Conservation (phyloP, 1,140 invertebrate species). For the Eumaeus atala region DNA sequence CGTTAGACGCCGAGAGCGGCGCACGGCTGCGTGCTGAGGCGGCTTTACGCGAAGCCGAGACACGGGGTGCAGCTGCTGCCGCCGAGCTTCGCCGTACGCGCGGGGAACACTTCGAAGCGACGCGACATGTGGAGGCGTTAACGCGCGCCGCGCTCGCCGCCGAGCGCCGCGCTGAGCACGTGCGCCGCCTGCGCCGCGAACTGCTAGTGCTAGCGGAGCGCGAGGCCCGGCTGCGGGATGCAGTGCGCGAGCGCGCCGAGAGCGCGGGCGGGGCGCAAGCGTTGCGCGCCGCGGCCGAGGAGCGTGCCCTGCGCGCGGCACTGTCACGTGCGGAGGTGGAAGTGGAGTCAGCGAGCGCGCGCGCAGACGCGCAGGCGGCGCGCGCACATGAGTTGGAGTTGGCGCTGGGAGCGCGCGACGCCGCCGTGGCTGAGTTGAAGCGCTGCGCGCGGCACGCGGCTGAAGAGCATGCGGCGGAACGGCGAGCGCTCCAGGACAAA, state of each 20-base stretch:
- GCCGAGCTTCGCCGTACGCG: conserved; percentile 49
- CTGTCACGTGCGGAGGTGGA: conserved; percentile 68
- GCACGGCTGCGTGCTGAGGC: conserved; percentile 70
- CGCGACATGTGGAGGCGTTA: conserved; percentile 73
- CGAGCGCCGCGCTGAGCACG: conserved; percentile 70
- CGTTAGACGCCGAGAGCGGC: conserved; percentile 67
- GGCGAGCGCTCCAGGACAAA: conserved; percentile 81
- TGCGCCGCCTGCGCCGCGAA: conserved; percentile 72
- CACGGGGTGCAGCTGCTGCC: conserved; percentile 52
- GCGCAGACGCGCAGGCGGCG: conserved; percentile 70
- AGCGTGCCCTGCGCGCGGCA: conserved; percentile 58
- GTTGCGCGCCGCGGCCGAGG: conserved; percentile 37
- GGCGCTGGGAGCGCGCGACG: conserved; percentile 66
- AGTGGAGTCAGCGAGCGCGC: conserved; percentile 57
- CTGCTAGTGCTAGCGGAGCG: conserved; percentile 72
- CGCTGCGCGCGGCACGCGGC: conserved; percentile 68
- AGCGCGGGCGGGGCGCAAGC: conserved; percentile 56
- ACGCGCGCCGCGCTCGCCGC: conserved; percentile 71
- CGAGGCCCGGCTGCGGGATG: conserved; percentile 42
- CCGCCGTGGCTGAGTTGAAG: conserved; percentile 65
- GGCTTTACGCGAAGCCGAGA: conserved; percentile 58
- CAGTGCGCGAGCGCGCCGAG: conserved; percentile 60
- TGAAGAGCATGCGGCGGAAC: conserved; percentile 70
- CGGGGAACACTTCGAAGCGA: conserved; percentile 72
- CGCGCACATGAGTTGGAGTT: conserved; percentile 75